A percentile compares a stretch with the other conserved stretches of the same genome.
Evolutionary conservation across 1,140 invertebrate species (phyloP).

Genomic region (Sminthurides bifidus): DNA sequence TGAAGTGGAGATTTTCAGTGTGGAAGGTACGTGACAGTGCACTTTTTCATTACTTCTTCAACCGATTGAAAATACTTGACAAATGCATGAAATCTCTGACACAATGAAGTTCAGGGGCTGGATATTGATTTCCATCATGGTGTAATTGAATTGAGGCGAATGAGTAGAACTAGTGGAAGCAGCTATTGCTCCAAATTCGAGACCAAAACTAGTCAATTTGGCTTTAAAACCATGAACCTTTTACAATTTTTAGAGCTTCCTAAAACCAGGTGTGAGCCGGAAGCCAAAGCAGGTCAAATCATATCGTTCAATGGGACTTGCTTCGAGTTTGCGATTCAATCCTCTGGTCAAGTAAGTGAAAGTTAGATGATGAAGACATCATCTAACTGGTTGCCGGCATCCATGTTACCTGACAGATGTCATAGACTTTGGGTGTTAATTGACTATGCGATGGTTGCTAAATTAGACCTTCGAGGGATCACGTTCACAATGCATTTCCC

Average conservation of each 20-base stretch:
- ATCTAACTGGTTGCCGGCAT: no score
- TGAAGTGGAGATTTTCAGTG: conserved; percentile 82
- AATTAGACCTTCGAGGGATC: conserved; percentile 8
- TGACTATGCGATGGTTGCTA: no score
- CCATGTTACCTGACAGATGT: no score
- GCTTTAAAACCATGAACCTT: conserved; percentile 1
- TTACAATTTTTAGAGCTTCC: conserved; percentile 34
- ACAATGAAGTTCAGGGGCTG: neutral
- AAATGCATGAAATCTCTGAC: no score
- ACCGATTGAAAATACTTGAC: no score
- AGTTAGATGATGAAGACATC: no score
- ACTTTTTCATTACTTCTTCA: neutral
- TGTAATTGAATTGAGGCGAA: neutral
- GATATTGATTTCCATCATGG: neutral
- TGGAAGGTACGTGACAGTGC: conserved; percentile 52
- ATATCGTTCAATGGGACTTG: conserved; percentile 71
- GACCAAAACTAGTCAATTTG: neutral
- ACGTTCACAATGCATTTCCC: conserved; percentile 18
- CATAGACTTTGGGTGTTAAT: no score
- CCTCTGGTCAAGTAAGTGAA: conserved; percentile 19
- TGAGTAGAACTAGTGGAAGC: no score
- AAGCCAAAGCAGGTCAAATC: conserved; percentile 37
- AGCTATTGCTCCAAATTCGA: neutral
- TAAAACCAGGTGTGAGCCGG: conserved; percentile 33
- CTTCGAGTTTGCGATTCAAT: conserved; percentile 56